A percentile compares a stretch with the other conserved stretches of the same genome.
These are phyloP conservation scores for Carterocephalus palaemon DNA, from an alignment of 2,888 invertebrate genomes.

Conservation along the genomic window DNA sequence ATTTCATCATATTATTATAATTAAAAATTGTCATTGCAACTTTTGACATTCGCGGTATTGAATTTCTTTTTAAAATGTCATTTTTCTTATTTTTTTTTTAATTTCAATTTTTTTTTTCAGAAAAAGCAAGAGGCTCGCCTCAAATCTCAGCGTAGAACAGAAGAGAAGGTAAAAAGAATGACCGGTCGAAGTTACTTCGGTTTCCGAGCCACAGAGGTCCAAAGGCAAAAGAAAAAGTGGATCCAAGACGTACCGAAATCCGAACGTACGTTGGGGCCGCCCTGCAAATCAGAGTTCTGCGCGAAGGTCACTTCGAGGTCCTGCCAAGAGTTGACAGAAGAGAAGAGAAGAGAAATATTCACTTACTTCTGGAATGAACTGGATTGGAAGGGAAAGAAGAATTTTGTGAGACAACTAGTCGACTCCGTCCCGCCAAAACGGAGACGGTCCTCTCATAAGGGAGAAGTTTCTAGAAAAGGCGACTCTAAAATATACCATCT, in stretches of 20 bases:
- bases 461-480: constrained; percentile 44
- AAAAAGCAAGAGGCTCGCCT: constrained; percentile 38
- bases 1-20: constrained; percentile 22
- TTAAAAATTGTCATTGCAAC: constrained; percentile 25
- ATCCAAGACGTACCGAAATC: constrained; percentile 56
- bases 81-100: too few species aligned
- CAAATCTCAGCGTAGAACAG: constrained; percentile 44
- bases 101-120: constrained; percentile 32
- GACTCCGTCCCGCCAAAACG: constrained; percentile 48
- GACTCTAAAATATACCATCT: constrained; percentile 53
- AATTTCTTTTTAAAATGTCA: neutral
- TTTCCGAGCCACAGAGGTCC: constrained; percentile 38
- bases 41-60: constrained; percentile 10
- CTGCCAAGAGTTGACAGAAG: constrained; percentile 42
- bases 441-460: constrained; percentile 42
- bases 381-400: constrained; percentile 52
- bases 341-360: constrained; percentile 44
- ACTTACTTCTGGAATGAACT: constrained; percentile 52
- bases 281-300: constrained; percentile 46
- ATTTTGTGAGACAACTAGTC: constrained; percentile 43
- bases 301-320: constrained; percentile 37
- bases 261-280: constrained; percentile 46
- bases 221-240: constrained; percentile 43
- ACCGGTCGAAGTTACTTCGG: constrained; percentile 57
- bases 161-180: constrained; percentile 56